These are phyloP conservation scores for Apotomis betuletana DNA, from an alignment of 2,888 invertebrate genomes.

Conservation along the genomic window DNA sequence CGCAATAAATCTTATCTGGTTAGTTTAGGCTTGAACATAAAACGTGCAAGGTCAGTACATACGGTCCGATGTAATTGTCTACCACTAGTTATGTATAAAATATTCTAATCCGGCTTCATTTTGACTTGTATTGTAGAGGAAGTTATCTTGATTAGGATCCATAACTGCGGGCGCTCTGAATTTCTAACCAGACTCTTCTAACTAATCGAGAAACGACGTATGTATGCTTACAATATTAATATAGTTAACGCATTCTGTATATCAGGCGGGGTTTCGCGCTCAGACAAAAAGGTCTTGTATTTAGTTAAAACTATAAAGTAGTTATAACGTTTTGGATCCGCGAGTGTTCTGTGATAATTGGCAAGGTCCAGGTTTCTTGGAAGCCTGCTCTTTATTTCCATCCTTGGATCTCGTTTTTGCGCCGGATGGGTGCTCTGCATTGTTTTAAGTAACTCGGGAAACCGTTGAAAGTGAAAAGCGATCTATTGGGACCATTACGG, in stretches of 20 bases:
- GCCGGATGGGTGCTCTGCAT: constrained; percentile 71
- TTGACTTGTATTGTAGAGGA: constrained; percentile 20
- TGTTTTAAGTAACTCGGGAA: constrained; percentile 70
- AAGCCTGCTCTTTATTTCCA: constrained; percentile 74
- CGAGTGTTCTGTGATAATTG: constrained; percentile 67
- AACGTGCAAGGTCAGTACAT: constrained; percentile 19
- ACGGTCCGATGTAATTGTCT: constrained; percentile 16
- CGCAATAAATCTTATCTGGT: constrained; percentile 16
- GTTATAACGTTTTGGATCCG: background rate
- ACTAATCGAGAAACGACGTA: background rate
- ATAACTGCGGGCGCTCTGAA: constrained; percentile 66
- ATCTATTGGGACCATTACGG: constrained; percentile 1
- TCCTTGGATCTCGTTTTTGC: constrained; percentile 77
- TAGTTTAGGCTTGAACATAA: constrained; percentile 12
- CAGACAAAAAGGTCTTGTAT: background rate
- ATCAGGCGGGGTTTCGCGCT: background rate
- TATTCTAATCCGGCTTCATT: constrained; percentile 21
- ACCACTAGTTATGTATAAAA: background rate
- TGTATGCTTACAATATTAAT: background rate
- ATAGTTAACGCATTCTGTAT: background rate
- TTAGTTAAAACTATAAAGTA: background rate
- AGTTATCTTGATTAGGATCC: constrained; percentile 49
- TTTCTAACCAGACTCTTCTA: constrained; percentile 62
- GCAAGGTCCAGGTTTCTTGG: constrained; percentile 77
- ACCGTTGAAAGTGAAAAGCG: constrained; percentile 57